Conservation (phyloP, 2,888 invertebrate genomes). For the Elmis aenea region DNA sequence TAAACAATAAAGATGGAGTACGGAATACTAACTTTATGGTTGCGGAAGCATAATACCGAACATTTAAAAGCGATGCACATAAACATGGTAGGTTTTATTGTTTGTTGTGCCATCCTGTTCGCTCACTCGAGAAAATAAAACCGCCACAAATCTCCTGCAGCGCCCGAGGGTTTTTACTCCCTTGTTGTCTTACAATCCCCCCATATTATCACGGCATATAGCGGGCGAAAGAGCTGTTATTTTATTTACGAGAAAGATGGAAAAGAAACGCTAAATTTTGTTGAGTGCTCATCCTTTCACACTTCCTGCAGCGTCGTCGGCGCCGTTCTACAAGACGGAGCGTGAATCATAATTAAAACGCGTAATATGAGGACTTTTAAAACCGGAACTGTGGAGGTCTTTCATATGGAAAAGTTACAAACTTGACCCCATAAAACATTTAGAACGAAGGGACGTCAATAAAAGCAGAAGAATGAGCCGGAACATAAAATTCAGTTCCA, state of each 20-base stretch:
- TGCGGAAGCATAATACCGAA: constrained; percentile 25
- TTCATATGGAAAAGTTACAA: constrained; percentile 15
- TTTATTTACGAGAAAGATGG: constrained; percentile 29
- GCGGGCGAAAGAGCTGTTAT: constrained; percentile 24
- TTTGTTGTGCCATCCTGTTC: constrained; percentile 35
- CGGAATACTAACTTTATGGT: constrained; percentile 19
- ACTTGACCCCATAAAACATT: constrained; percentile 17
- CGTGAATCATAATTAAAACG: no score
- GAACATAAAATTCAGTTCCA: constrained; percentile 27
- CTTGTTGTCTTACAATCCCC: constrained; percentile 22
- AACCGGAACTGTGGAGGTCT: no score
- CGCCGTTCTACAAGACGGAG: no score
- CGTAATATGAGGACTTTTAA: no score
- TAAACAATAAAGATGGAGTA: constrained; percentile 2
- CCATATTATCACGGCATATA: constrained; percentile 29
- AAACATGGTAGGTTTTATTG: constrained; percentile 35
- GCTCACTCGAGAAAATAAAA: constrained; percentile 36
- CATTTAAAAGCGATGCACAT: constrained; percentile 32
- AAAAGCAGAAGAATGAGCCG: constrained; percentile 25
- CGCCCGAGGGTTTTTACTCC: constrained; percentile 16
- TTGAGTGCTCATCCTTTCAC: no score
- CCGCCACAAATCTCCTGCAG: constrained; percentile 35
- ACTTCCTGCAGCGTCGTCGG: no score
- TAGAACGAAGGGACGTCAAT: constrained; percentile 17
- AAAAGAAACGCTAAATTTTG: no score